Evolutionary conservation across 2,888 invertebrate genomes (phyloP).

Genomic region (Diarsia rubi): DNA sequence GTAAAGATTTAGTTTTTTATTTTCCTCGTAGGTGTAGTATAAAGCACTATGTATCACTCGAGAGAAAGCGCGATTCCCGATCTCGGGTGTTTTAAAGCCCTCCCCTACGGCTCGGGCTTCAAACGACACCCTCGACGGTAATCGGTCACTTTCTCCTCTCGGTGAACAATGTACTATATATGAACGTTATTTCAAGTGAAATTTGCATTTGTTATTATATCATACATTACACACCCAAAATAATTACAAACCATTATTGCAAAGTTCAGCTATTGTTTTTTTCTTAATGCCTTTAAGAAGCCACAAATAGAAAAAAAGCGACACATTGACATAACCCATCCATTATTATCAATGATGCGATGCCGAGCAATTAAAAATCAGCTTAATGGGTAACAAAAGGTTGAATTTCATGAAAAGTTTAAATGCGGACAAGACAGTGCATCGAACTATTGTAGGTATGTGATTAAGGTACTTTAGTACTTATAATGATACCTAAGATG

Average conservation of each 20-base stretch:
- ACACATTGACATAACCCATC: conserved; percentile 5
- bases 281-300: neutral
- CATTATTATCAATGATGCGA: conserved; percentile 22
- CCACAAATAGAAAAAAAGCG: conserved; percentile 24
- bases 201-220: too few species aligned
- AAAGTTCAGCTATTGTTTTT: neutral
- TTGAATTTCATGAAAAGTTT: neutral
- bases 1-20: too few species aligned
- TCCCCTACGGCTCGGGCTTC: too few species aligned
- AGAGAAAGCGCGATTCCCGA: too few species aligned
- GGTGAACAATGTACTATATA: too few species aligned
- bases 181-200: too few species aligned
- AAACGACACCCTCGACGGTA: too few species aligned
- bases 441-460: conserved; percentile 23
- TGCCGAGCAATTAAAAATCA: conserved; percentile 1
- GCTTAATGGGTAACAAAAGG: neutral
- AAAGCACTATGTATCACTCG: too few species aligned
- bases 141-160: too few species aligned
- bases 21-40: too few species aligned
- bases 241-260: neutral
- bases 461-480: conserved; percentile 10
- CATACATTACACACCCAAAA: too few species aligned
- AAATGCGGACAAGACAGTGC: conserved; percentile 38
- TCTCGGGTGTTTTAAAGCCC: too few species aligned
- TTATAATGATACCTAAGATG: conserved; percentile 29